Evolutionary conservation across 1,140 invertebrate genomes (phyloP).

Genomic region (Oryctes rhinoceros): DNA sequence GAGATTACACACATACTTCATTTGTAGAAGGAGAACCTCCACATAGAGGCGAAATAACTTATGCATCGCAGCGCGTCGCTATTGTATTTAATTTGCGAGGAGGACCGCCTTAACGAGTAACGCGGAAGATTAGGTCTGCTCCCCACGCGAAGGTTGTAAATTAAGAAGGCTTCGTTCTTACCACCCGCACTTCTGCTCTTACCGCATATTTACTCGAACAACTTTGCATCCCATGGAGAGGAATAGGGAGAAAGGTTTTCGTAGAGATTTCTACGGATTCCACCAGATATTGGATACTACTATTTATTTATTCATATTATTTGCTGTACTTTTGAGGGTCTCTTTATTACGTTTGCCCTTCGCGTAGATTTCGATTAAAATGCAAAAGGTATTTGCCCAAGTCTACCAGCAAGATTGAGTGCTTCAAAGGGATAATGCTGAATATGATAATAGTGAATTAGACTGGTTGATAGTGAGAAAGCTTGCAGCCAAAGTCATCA

Average conservation of each 20-base stretch:
- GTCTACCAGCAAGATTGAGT: background rate
- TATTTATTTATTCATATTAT: background rate
- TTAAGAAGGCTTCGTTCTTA: background rate
- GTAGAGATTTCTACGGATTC: background rate
- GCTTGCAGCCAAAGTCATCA: too few species aligned
- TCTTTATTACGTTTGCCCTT: background rate
- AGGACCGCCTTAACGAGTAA: background rate
- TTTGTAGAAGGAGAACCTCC: background rate
- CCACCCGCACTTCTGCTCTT: background rate
- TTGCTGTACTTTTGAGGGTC: background rate
- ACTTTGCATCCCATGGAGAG: background rate
- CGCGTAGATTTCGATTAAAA: background rate
- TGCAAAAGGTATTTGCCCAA: background rate
- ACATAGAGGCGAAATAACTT: background rate
- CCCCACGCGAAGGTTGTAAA: background rate
- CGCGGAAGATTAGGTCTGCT: background rate
- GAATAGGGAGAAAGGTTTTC: background rate
- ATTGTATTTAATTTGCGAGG: slow-evolving; percentile 15
- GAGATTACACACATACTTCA: slow-evolving; percentile 18
- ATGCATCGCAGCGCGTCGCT: slow-evolving; percentile 6
- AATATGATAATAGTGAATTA: too few species aligned
- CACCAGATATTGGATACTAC: background rate
- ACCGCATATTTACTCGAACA: too few species aligned
- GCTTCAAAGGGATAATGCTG: too few species aligned
- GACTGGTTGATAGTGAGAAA: too few species aligned